These are phyloP conservation scores for Oscheius sp. DNA, from an alignment of 1,140 invertebrate species.

Conservation along the genomic window DNA sequence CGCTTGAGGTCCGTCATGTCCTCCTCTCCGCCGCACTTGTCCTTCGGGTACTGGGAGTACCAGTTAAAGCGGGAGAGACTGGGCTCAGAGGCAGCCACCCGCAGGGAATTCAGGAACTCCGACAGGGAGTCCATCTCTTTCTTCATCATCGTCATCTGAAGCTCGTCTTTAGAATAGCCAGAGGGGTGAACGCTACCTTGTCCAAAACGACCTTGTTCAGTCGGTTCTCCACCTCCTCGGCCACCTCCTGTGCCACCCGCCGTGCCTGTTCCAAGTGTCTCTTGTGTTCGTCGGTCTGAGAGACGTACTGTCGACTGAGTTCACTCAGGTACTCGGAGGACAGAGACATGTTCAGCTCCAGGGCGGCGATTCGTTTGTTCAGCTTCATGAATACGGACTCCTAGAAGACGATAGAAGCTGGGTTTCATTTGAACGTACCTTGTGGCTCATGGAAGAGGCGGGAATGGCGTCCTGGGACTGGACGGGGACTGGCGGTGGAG, in stretches of 20 bases:
- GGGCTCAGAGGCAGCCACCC: neutral
- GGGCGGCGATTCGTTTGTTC: slow-evolving; percentile 87
- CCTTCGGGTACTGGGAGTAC: neutral
- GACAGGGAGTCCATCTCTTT: slow-evolving; percentile 10
- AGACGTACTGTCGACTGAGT: slow-evolving; percentile 85
- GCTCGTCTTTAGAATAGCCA: neutral
- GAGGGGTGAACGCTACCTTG: neutral
- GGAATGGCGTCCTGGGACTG: neutral
- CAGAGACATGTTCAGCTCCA: slow-evolving; percentile 92
- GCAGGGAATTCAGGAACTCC: neutral
- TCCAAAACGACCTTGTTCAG: slow-evolving; percentile 1
- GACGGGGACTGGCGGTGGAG: neutral
- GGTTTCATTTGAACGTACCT: too few species aligned
- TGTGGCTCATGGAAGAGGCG: slow-evolving; percentile 6
- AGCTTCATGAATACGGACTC: slow-evolving; percentile 91
- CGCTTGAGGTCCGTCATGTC: neutral
- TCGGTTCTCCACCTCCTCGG: neutral
- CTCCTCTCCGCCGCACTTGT: neutral
- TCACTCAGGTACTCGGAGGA: slow-evolving; percentile 92
- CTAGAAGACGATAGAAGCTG: slow-evolving; percentile 2
- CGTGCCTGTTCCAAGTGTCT: neutral
- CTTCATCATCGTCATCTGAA: neutral
- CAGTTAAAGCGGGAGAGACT: neutral
- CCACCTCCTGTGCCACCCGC: neutral
- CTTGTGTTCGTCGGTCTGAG: slow-evolving; percentile 82